Evolutionary conservation across 2,797 vertebrate genomes (phyloP).

Genomic region (Chrosomus eos): DNA sequence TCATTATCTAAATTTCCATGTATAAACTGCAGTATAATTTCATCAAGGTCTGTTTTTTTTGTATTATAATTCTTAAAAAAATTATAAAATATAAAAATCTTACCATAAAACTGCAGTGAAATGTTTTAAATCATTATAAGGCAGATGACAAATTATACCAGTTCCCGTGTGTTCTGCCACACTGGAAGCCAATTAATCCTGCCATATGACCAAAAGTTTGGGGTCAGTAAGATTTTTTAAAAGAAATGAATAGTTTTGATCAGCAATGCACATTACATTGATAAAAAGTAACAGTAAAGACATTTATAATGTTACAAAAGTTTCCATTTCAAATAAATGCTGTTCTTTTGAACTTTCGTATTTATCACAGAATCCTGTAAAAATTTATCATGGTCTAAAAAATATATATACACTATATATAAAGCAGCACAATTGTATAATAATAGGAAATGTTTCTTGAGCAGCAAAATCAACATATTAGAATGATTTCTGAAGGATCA

Average conservation of each 20-base stretch:
- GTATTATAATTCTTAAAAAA: background rate
- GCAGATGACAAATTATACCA: background rate
- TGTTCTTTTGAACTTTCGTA: background rate
- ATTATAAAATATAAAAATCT: background rate
- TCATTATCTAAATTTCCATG: background rate
- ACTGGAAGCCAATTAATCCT: background rate
- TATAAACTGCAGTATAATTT: background rate
- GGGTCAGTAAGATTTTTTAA: background rate
- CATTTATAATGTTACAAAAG: background rate
- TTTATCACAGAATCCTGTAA: background rate
- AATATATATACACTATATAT: background rate
- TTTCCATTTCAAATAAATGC: too few species aligned
- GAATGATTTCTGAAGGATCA: background rate
- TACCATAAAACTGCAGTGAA: background rate
- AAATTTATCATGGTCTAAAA: background rate
- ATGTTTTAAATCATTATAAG: too few species aligned
- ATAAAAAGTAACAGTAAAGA: background rate
- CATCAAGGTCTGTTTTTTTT: background rate
- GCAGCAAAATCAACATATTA: background rate
- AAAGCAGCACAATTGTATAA: background rate
- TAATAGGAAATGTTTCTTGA: background rate
- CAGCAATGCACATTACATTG: background rate
- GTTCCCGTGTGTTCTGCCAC: background rate
- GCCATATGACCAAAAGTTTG: constrained; percentile 6
- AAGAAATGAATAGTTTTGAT: background rate